Conservation (phyloP, 2,888 invertebrate genomes). For the Caradrina clavipalpis region DNA sequence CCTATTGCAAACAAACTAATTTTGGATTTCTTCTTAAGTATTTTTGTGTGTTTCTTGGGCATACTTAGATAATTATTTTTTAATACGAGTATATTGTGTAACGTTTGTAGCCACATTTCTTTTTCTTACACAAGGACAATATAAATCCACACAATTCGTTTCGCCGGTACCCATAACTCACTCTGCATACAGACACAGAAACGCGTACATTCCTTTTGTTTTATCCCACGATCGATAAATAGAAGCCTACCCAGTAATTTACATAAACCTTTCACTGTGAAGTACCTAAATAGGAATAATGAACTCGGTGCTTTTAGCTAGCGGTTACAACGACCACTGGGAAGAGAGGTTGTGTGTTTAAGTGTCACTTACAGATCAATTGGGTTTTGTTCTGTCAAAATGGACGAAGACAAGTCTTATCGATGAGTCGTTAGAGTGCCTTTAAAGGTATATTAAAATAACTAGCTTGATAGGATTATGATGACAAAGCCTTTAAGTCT, state of each 20-base stretch:
- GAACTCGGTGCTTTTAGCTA: slow-evolving; percentile 28
- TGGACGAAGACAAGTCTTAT: too few relatives aligned
- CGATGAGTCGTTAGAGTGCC: too few relatives aligned
- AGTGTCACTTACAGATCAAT: not conserved
- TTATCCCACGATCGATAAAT: slow-evolving; percentile 19
- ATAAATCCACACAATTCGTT: not conserved
- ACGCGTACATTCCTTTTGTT: slow-evolving; percentile 11
- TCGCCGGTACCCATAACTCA: not conserved
- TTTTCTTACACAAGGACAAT: not conserved
- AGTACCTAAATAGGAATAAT: slow-evolving; percentile 33
- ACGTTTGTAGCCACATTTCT: too few relatives aligned
- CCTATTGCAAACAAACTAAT: too few relatives aligned
- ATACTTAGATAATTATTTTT: too few relatives aligned
- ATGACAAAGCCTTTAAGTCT: too few relatives aligned
- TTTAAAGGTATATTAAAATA: too few relatives aligned
- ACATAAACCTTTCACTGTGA: slow-evolving; percentile 34
- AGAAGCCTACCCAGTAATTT: slow-evolving; percentile 34
- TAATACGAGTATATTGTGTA: too few relatives aligned
- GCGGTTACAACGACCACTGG: not conserved
- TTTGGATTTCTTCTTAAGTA: too few relatives aligned
- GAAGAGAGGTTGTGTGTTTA: not conserved
- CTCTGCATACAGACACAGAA: not conserved
- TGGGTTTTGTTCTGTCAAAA: too few relatives aligned
- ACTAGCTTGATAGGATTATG: too few relatives aligned
- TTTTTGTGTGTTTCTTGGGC: too few relatives aligned